Evolutionary conservation across 2,797 vertebrate genomes (phyloP).

Genomic region (Dendrocincla fuliginosa): DNA sequence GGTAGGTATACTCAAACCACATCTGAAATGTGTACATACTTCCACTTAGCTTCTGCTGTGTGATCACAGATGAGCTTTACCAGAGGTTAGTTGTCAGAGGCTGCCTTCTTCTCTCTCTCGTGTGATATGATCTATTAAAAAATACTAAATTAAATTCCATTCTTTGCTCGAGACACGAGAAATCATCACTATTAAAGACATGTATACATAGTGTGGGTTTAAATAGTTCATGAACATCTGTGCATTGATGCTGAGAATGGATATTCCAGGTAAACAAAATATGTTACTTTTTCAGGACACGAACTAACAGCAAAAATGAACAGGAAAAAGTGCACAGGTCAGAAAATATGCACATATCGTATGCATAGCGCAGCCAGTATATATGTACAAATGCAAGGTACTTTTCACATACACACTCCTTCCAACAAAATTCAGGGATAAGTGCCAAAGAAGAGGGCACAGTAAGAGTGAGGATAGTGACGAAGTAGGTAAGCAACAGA

Average conservation of each 20-base stretch:
- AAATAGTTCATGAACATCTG: background rate
- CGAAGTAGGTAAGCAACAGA: background rate
- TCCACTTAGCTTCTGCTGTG: background rate
- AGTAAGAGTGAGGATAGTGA: background rate
- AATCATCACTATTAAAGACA: background rate
- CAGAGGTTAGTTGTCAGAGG: background rate
- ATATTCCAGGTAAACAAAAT: background rate
- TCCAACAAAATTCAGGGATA: background rate
- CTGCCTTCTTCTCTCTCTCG: background rate
- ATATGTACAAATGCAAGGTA: background rate
- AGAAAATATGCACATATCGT: accelerated
- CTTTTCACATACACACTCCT: accelerated
- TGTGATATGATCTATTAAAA: background rate
- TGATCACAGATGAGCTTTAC: background rate
- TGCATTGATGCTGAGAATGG: background rate
- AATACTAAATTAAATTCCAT: background rate
- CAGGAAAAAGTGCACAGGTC: background rate
- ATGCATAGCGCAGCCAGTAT: background rate
- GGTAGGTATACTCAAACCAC: background rate
- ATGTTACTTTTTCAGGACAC: background rate
- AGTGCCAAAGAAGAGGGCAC: background rate
- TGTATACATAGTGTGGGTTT: background rate
- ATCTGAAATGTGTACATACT: background rate
- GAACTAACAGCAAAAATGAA: background rate
- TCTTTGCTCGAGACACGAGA: background rate